Conservation (phyloP, 1,140 invertebrate genomes). For the Paralvinella palmiformis region DNA sequence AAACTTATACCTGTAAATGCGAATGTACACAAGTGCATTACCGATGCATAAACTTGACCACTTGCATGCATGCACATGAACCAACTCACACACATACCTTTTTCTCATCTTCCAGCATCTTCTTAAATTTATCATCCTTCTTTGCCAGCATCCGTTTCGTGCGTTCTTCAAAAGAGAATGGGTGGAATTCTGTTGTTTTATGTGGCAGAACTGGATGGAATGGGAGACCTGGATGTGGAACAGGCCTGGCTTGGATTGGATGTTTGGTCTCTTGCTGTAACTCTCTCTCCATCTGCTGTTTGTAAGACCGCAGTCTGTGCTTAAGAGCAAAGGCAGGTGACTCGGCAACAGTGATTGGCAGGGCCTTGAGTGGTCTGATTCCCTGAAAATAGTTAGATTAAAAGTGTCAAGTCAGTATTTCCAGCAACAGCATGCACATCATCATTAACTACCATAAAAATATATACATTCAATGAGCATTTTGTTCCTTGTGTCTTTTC, state of each 20-base stretch:
- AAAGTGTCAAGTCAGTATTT: background rate
- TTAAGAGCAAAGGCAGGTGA: slow-evolving; percentile 45
- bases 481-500: background rate
- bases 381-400: slow-evolving; percentile 28
- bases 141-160: slow-evolving; percentile 48
- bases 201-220: slow-evolving; percentile 42
- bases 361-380: slow-evolving; percentile 32
- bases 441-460: background rate
- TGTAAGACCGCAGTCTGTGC: slow-evolving; percentile 33
- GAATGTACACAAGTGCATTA: too few relatives aligned
- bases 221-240: slow-evolving; percentile 36
- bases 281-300: slow-evolving; percentile 24
- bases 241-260: slow-evolving; percentile 24
- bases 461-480: background rate
- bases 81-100: slow-evolving; percentile 45
- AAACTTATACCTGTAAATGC: too few relatives aligned
- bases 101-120: slow-evolving; percentile 39
- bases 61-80: too few relatives aligned
- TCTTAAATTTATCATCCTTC: slow-evolving; percentile 54
- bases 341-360: slow-evolving; percentile 34
- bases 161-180: slow-evolving; percentile 57
- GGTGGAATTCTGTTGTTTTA: slow-evolving; percentile 32
- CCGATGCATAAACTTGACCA: too few relatives aligned
- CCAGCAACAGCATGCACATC: background rate
- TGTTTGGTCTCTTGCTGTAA: slow-evolving; percentile 21